Conservation (phyloP, 1,140 invertebrate species). For the Lerema accius region DNA sequence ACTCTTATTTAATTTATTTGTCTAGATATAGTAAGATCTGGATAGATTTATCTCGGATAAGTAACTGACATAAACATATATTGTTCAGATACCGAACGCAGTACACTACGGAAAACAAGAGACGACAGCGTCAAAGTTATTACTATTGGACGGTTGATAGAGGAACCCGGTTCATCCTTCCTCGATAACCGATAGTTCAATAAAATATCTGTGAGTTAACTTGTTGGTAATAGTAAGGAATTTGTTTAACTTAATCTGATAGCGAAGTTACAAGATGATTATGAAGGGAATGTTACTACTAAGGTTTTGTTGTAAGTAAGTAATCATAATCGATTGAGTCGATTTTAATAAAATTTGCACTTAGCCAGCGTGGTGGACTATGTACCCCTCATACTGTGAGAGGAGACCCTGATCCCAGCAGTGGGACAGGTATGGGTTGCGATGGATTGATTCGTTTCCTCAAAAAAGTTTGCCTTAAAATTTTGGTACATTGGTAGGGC, state of each 20-base stretch:
- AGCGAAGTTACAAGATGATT: background rate
- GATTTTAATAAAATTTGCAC: too few relatives aligned
- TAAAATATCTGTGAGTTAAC: background rate
- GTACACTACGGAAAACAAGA: constrained; percentile 25
- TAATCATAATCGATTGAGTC: too few relatives aligned
- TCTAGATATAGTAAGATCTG: constrained; percentile 36
- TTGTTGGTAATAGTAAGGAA: background rate
- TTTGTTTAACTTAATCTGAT: background rate
- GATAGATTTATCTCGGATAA: constrained; percentile 41
- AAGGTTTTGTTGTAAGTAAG: too few relatives aligned
- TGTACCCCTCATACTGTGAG: too few relatives aligned
- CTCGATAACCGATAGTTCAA: constrained; percentile 6
- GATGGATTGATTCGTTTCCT: too few relatives aligned
- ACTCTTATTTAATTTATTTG: too few relatives aligned
- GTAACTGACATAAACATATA: constrained; percentile 38
- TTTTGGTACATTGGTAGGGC: too few relatives aligned
- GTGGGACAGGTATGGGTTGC: too few relatives aligned
- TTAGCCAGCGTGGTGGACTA: too few relatives aligned
- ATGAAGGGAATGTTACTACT: too few relatives aligned
- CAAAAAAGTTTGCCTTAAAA: too few relatives aligned
- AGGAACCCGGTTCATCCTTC: background rate
- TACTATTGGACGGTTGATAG: constrained; percentile 25
- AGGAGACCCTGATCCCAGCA: too few relatives aligned
- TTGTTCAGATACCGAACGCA: constrained; percentile 37
- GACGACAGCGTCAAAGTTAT: constrained; percentile 19